Evolutionary conservation across 2,888 invertebrate genomes (phyloP), one percentile per base, ranked within the genome.

Genomic region (Zaprionus obscuricornis): DNA sequence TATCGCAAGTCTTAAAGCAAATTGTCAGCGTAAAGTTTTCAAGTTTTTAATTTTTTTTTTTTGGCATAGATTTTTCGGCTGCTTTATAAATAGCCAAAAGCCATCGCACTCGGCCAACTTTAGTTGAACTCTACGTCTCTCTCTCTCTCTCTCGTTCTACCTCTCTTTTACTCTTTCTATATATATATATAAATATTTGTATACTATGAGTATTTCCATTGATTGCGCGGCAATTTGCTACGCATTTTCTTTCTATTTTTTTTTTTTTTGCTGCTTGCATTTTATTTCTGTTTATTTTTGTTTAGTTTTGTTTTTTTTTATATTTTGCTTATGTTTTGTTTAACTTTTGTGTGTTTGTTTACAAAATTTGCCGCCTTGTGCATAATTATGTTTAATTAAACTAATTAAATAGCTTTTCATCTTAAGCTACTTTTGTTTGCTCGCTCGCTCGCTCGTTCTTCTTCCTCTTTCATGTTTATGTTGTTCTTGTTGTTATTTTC

Each of bases 371-470:
- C 47, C 49, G 50, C 55, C 69, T 65, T 50, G 52, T 57, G 22
- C 56, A 65, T 82, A 84, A 84, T 81, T 81, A 81, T 79, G 78
- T 71, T 79, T 66, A 79, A 76, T 83, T 74, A 60, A 72, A 79
- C 83, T 74, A 76, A 83, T 79, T 79, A 83, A 76, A 68, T 57
- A 54, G 75, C 55, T 71, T 68, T 75, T 59, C 59, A 54, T 59
- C 40, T 56, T 27, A 42, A 46, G 43, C 20, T 11, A 14, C 26
- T 2, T 10, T 10, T 33, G 17, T 17, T 50, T 17, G 16, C 27
- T 8, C 43, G 6, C 16, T 13, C 2, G 7, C 8, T 10, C 42
- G 2, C 2, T 1, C 4, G 6, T 14, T 10, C 54, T 55, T 54
- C 60, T 37, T 63, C 45, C 16, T 20, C 55, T 62, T 43, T 43